These are phyloP conservation scores for Cathartes aura DNA, from an alignment of 2,113 vertebrate species.

Conservation along the genomic window DNA sequence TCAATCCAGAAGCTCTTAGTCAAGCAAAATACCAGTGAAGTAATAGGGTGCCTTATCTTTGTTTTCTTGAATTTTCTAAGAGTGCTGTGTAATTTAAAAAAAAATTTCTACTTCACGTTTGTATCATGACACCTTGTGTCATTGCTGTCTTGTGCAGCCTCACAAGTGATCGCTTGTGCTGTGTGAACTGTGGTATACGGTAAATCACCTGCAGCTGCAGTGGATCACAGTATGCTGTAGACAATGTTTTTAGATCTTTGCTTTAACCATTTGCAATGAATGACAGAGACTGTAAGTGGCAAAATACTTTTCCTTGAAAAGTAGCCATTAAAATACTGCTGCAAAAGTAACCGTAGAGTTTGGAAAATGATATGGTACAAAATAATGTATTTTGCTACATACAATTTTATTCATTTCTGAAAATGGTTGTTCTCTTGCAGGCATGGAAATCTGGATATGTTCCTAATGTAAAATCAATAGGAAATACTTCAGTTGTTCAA, in stretches of 20 bases:
- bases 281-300: slow-evolving; percentile 27
- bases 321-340: not conserved
- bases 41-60: not conserved
- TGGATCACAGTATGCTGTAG: not conserved
- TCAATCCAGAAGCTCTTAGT: not conserved
- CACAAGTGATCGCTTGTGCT: not conserved
- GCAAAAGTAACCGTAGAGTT: not conserved
- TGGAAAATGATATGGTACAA: not conserved
- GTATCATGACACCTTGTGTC: not conserved
- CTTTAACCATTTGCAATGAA: slow-evolving; percentile 3
- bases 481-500: slow-evolving; percentile 4
- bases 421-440: slow-evolving; percentile 6
- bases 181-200: not conserved
- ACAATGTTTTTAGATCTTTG: not conserved
- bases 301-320: slow-evolving; percentile 59
- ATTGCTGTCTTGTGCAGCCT: not conserved
- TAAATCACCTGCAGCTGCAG: not conserved
- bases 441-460: not conserved
- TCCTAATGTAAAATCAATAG: slow-evolving; percentile 22
- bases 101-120: not conserved
- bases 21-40: not conserved
- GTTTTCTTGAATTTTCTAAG: not conserved
- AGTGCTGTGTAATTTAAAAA: not conserved
- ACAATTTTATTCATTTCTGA: slow-evolving; percentile 14
- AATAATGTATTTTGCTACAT: not conserved